phyloP scores from a whole-genome alignment of 2,888 invertebrate species.

The Eristalinus sepulchralis region DNA sequence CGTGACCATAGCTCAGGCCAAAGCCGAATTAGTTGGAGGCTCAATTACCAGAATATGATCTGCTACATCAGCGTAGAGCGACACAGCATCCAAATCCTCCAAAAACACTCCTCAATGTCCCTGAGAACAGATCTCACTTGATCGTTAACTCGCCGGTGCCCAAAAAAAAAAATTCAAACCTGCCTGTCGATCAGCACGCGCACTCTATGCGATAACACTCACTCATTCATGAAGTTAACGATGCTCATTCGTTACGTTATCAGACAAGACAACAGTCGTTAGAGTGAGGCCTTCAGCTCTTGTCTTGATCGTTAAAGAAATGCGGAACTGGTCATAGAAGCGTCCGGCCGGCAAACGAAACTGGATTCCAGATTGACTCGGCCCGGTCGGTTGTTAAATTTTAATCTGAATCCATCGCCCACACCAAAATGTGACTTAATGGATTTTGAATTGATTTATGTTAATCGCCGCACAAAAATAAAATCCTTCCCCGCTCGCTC shows the following conservation, averaged over 20 bases:
- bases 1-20: too few species aligned
- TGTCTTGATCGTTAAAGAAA: background rate
- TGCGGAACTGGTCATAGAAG: background rate
- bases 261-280: background rate
- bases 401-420: slow-evolving; percentile 5
- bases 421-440: background rate
- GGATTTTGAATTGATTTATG: slow-evolving; percentile 2
- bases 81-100: background rate
- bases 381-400: background rate
- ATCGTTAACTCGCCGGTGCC: background rate
- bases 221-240: background rate
- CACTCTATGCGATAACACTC: background rate
- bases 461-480: background rate
- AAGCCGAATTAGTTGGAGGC: too few species aligned
- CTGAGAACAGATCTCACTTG: background rate
- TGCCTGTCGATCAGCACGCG: background rate
- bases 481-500: background rate
- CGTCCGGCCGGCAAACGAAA: background rate
- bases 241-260: background rate
- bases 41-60: too few species aligned
- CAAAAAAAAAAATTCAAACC: background rate
- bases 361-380: background rate
- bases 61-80: too few species aligned
- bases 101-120: too few species aligned
- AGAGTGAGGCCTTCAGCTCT: background rate